A percentile compares a stretch with the other conserved stretches of the same genome.
Conservation (phyloP, 1,140 invertebrate species). For the Asobara japonica region DNA sequence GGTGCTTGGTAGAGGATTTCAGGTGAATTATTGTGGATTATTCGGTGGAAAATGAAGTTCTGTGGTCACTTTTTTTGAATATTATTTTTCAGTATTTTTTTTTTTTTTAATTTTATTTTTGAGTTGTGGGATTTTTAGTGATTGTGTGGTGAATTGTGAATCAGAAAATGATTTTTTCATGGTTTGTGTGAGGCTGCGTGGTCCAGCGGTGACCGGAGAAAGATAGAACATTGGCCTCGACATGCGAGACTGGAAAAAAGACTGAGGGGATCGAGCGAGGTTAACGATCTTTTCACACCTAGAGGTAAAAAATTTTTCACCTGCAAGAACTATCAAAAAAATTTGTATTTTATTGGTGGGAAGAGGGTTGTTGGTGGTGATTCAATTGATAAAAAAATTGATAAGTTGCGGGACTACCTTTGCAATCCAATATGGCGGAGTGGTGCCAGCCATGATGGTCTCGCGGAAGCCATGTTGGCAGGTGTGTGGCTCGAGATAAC, state of each 20-base stretch:
- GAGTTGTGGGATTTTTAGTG: background rate
- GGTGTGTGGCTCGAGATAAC: conserved; percentile 57
- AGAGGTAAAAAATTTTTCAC: background rate
- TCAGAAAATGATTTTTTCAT: background rate
- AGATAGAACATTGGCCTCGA: conserved; percentile 13
- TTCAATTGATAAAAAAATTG: conserved; percentile 18
- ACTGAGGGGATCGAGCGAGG: background rate
- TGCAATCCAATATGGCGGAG: conserved; percentile 63
- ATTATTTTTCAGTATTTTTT: background rate
- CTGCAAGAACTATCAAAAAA: background rate
- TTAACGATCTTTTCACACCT: background rate
- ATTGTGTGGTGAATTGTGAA: background rate
- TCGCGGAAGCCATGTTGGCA: conserved; percentile 68
- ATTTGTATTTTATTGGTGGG: background rate
- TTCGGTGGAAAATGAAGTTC: background rate
- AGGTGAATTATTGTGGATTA: too few relatives aligned
- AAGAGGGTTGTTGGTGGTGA: background rate
- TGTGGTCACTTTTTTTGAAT: background rate
- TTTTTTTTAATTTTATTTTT: background rate
- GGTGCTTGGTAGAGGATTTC: too few relatives aligned
- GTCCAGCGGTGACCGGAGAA: background rate
- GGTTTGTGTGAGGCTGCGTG: background rate
- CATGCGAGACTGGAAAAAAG: conserved; percentile 14
- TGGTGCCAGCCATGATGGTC: conserved; percentile 62
- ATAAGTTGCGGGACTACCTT: conserved; percentile 47